Evolutionary conservation across 2,888 invertebrate species (phyloP), one percentile per base, ranked within the genome.

Genomic region (Erebia ligea): DNA sequence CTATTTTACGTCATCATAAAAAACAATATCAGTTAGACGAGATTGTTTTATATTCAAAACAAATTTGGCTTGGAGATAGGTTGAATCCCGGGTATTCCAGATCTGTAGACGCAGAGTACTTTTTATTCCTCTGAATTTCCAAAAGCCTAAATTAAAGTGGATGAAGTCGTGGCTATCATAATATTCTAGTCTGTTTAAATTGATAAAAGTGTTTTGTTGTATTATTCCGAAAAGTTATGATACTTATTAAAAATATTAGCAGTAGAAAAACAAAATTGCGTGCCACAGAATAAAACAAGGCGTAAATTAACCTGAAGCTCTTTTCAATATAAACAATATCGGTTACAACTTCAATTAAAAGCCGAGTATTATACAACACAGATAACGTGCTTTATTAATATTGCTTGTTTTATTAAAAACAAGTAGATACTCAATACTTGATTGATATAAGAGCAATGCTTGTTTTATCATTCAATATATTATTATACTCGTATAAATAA

Each of bases 241-340:
- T 34, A 15, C 34, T 58, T 58, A 58, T 58, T 40, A 59, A 59
- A 58, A 42, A 34, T 17, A 58, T 8, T 54, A 56, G 4, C 8
- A 40, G 40, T n/a, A 59, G 58, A 56, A 4, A n/a, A 58, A n/a
- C 17, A 17, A 59, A 40, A 59, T n/a, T 61, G 61, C 61, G 61
- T 61, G 61, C 61, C 61, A 42, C 61, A 10, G 61, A 61, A 61
- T 61, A 61, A 42, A 42, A 61, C 61, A 19, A 10, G 42, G 42
- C 19, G 42, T 13, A 61, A 61, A 61, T 61, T 61, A 61, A 61
- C 61, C 61, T 61, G 61, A 61, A 61, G 61, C 42, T 42, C 40
- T 61, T 61, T 40, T 42, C 61, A 42, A 61, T 61, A 45, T 15
- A 42, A 61, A 61, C 42, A 61, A 61, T 40, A 61, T 61, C 42